Percentiles rank a stretch among this genome's conserved stretches.
These are phyloP conservation scores for Aethina tumida DNA, from an alignment of 1,140 invertebrate genomes.

Conservation along the genomic window DNA sequence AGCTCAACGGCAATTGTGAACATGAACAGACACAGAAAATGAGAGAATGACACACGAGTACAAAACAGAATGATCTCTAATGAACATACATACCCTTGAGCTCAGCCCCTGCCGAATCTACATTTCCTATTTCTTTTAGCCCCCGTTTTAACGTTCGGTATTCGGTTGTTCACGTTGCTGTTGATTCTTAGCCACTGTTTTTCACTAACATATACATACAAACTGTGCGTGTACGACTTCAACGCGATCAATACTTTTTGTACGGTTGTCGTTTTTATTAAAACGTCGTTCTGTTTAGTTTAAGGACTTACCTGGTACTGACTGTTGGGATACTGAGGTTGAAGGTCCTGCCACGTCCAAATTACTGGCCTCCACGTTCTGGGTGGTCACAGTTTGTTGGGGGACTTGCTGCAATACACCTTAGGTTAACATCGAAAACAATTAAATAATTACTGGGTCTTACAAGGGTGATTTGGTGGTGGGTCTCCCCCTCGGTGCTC, in stretches of 20 bases:
- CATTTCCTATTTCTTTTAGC: too few species aligned
- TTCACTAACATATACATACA: conserved; percentile 2
- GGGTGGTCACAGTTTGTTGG: conserved; percentile 26
- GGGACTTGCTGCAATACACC: conserved; percentile 28
- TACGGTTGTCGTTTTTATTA: conserved; percentile 5
- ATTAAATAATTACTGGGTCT: conserved; percentile 4
- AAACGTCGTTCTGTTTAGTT: conserved; percentile 5
- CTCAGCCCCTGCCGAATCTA: conserved; percentile 27
- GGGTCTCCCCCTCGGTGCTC: conserved; percentile 24
- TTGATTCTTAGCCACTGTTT: conserved; percentile 31
- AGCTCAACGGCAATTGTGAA: conserved; percentile 32
- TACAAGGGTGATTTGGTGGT: conserved; percentile 32
- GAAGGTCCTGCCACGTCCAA: conserved; percentile 23
- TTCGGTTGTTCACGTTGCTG: conserved; percentile 28
- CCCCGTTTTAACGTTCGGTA: too few species aligned
- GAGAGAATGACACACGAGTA: background rate
- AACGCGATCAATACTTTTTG: too few species aligned
- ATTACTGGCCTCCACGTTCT: conserved; percentile 20
- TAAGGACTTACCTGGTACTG: conserved; percentile 22
- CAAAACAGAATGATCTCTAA: background rate
- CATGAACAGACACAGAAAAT: conserved; percentile 14
- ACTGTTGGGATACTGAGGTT: conserved; percentile 16
- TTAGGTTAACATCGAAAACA: background rate
- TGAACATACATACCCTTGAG: conserved; percentile 16
- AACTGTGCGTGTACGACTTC: too few species aligned